Base-by-base conservation (phyloP, 2,797 vertebrate species). In the Halcyon leucocephala region DNA sequence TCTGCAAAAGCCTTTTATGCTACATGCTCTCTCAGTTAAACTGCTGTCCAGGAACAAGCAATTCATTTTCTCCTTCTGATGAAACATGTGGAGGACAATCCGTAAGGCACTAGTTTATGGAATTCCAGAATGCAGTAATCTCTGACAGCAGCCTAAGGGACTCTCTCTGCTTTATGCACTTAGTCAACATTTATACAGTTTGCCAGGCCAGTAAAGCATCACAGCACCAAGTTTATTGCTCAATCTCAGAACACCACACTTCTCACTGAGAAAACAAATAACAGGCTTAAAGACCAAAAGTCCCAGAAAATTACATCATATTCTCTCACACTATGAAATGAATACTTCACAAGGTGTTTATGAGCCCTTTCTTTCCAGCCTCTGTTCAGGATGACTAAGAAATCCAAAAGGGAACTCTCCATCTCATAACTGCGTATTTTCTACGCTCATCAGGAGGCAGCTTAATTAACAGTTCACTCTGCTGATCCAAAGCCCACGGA, bases 291-390 rank as follows among this genome's bases (percentile, higher is more conserved):
- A 91, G 71, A 77, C 22, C 0, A 4, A 19, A 94, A 81, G 65
- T 51, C 73, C 21, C 46, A 67, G 22, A 73, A 87, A 91, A 86
- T 79, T 65, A 89, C 72, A 88, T 89, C 48, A 85, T 69, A 31
- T 58, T 89, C 20, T 62, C 44, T 93, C 12, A n/a, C 61, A 42
- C 15, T 81, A 72, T 60, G 37, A 95, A 92, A 73, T 51, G 6
- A 86, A 3, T 62, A 77, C 86, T 91, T 88, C 79, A 81, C 70
- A 74, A 81, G 6, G 48, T 70, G 33, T 92, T 91, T 89, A 94
- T 55, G 55, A 92, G 61, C 64, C 51, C n/a, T 39, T 37, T 89
- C 33, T 82, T 77, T 89, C 67, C 73, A 81, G 66, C 81, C 77
- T 92, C 72, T 82, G 61, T 85, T 86, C 55, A 76, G 62, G 58